Conservation (phyloP, 2,113 vertebrate genomes). For the Rhegmatorhina hoffmannsi region DNA sequence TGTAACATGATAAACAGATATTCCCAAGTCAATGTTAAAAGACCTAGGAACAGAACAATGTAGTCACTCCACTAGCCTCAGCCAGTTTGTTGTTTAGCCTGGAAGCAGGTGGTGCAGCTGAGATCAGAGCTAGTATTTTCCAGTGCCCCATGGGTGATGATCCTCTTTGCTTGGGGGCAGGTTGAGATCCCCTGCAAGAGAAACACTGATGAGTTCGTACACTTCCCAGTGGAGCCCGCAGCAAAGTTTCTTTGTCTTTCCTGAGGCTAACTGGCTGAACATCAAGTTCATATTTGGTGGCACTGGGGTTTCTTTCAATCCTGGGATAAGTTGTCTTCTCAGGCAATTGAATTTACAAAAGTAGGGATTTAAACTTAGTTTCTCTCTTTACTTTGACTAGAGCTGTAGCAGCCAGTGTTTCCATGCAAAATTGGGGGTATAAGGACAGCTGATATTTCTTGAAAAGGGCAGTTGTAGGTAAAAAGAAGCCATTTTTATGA, state of each 20-base stretch:
- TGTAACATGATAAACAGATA: neutral
- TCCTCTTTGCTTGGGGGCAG: neutral
- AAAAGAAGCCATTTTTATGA: neutral
- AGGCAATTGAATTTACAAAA: neutral
- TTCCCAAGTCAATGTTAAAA: neutral
- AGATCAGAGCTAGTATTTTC: neutral
- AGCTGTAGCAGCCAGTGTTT: neutral
- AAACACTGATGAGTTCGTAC: neutral
- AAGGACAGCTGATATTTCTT: neutral
- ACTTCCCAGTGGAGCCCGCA: neutral
- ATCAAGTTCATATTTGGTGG: neutral
- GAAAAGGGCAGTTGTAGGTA: neutral
- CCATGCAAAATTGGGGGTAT: neutral
- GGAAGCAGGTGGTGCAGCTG: neutral
- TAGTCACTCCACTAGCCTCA: neutral
- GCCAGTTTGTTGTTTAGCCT: neutral
- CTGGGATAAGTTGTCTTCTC: neutral
- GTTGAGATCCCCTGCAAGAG: neutral
- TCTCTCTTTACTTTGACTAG: neutral
- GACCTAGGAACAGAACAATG: neutral
- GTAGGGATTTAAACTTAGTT: neutral
- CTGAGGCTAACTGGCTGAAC: neutral
- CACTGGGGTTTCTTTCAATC: neutral
- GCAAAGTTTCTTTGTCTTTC: neutral
- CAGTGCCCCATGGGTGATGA: neutral